phyloP scores from a whole-genome alignment of 2,888 invertebrate genomes.

The Trilocha varians region DNA sequence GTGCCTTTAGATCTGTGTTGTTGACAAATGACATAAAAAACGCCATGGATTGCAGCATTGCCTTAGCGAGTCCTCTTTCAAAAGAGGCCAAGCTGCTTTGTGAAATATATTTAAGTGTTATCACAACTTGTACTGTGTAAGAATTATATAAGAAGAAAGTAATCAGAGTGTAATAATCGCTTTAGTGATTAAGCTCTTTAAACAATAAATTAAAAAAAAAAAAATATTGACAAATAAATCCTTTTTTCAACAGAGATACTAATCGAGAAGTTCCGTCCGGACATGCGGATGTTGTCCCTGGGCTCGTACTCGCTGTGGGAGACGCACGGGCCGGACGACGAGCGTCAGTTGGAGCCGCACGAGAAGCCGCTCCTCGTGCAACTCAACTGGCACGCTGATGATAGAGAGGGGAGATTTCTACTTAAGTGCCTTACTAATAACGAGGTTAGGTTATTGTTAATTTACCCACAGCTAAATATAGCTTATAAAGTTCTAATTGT shows the following conservation, averaged over 20 bases:
- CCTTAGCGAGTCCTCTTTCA: too few relatives aligned
- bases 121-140: too few relatives aligned
- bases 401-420: constrained; percentile 96
- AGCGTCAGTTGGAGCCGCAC: constrained; percentile 89
- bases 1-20: too few relatives aligned
- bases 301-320: constrained; percentile 84
- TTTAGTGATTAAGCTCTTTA: too few relatives aligned
- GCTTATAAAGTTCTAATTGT: neutral
- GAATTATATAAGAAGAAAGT: too few relatives aligned
- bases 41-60: too few relatives aligned
- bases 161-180: too few relatives aligned
- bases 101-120: too few relatives aligned
- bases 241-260: constrained; percentile 78
- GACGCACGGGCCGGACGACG: constrained; percentile 85
- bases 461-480: neutral
- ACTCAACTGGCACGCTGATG: constrained; percentile 99
- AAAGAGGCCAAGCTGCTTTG: too few relatives aligned
- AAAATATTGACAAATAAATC: neutral
- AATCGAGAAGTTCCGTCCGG: constrained; percentile 99
- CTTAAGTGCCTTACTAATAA: constrained; percentile 91
- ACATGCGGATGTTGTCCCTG: constrained; percentile 94
- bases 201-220: too few relatives aligned
- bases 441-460: constrained; percentile 67
- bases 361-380: constrained; percentile 98
- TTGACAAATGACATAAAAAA: too few relatives aligned